Base-by-base conservation (phyloP, 2,113 vertebrate genomes). In the Hystrix cristata region DNA sequence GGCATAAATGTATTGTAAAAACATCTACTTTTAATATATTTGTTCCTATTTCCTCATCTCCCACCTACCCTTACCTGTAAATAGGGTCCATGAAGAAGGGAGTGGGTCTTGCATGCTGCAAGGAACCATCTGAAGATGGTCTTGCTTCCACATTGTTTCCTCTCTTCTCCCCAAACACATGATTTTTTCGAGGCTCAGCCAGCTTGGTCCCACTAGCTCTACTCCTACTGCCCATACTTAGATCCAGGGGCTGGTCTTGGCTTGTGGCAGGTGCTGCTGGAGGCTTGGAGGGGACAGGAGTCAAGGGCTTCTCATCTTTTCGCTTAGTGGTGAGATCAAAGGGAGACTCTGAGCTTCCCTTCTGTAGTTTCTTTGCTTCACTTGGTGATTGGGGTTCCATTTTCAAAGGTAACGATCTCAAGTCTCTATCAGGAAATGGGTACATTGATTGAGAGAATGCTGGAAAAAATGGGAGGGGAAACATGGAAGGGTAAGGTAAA, bases 81-180 rank as follows among this genome's bases (percentile, higher is more conserved):
- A 99, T 99, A n/a, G 99, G 99, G 98, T 99, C 99, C 99, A 99
- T 99, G 97, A 99, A 99, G 99, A 99, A 99, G 0, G 99, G 99
- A 9, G 99, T 99, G 43, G 99, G 99, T 96, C 99, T 99, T 93
- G 99, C 99, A 2, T 99, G 99, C 97, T 99, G 99, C 98, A 99
- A 98, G 60, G 99, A 99, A 57, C 99, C 98, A 93, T 99, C 99
- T 0, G 99, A 98, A 15, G 98, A 95, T 96, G 99, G 99, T 92
- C 99, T 99, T 18, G 98, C 97, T 60, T 99, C 99, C 0, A 98
- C 53, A 83, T 98, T 98, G 3, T 85, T 97, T 93, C 98, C 98
- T 97, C 99, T 99, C 97, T 99, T 99, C 85, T 99, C 99, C 76
- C 99, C 99, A 98, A 99, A 99, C 62, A 98, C 98, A 0, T 98